phyloP scores from a whole-genome alignment of 2,797 vertebrate species.

The Paedocypris micromegethes region DNA sequence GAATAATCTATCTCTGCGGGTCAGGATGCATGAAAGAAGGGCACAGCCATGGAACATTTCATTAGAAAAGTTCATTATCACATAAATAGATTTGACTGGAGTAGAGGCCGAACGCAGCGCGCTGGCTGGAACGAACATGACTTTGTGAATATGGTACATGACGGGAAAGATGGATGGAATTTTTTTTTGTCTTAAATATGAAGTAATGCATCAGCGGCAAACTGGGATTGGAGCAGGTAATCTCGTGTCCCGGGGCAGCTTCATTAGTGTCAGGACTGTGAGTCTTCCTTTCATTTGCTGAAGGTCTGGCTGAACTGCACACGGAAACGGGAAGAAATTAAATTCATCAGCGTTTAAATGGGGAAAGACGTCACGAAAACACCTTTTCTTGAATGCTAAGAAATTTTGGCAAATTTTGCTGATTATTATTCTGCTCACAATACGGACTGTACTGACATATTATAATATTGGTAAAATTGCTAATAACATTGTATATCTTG shows the following conservation, averaged over 20 bases:
- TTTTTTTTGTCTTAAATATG: not conserved
- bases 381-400: too few species aligned
- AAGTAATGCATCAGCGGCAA: slow-evolving; percentile 11
- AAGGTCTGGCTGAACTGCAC: slow-evolving; percentile 2
- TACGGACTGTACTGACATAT: too few species aligned
- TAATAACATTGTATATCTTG: too few species aligned
- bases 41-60: slow-evolving; percentile 31
- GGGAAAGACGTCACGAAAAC: not conserved
- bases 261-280: slow-evolving; percentile 18
- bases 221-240: slow-evolving; percentile 9
- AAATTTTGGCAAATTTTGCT: too few species aligned
- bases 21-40: slow-evolving; percentile 40
- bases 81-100: slow-evolving; percentile 42
- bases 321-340: slow-evolving; percentile 18
- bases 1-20: slow-evolving; percentile 55
- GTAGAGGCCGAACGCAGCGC: slow-evolving; percentile 3
- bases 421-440: too few species aligned
- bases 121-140: slow-evolving; percentile 2
- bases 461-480: too few species aligned
- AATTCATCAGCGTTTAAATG: not conserved
- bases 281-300: slow-evolving; percentile 24
- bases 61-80: slow-evolving; percentile 50
- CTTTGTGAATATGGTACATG: slow-evolving; percentile 7
- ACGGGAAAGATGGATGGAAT: not conserved
- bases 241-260: slow-evolving; percentile 19